phyloP scores from a whole-genome alignment of 2,113 vertebrate genomes.

The Todiramphus chloris region DNA sequence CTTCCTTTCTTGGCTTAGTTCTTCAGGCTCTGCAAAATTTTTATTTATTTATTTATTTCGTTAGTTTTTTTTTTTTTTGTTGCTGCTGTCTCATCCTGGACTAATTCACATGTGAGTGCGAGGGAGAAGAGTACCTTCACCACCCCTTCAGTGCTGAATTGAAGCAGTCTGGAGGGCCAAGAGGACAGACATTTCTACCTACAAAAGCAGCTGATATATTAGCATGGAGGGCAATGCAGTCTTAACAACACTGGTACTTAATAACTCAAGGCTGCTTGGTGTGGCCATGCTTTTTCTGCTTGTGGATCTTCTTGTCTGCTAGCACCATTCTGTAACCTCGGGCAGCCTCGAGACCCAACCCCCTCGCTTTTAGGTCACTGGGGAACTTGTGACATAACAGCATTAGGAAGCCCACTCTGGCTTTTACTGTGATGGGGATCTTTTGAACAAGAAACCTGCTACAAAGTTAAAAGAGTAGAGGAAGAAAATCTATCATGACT shows the following conservation, averaged over 20 bases:
- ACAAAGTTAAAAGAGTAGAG: background rate
- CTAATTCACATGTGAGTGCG: slow-evolving; percentile 28
- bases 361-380: background rate
- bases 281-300: background rate
- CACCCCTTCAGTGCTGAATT: slow-evolving; percentile 8
- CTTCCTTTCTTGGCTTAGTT: slow-evolving; percentile 58
- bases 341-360: background rate
- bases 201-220: background rate
- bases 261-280: background rate
- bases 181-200: background rate
- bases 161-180: background rate
- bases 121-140: slow-evolving; percentile 26
- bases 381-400: slow-evolving; percentile 18
- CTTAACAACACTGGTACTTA: background rate
- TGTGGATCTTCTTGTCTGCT: background rate
- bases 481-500: slow-evolving; percentile 48
- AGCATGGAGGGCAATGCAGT: rapidly evolving
- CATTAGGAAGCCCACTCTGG: background rate
- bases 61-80: background rate
- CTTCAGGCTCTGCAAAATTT: slow-evolving; percentile 35
- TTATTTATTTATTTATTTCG: background rate
- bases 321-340: background rate
- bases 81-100: background rate
- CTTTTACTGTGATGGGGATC: background rate
- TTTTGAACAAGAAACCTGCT: slow-evolving; percentile 17